A percentile compares a stretch with the other conserved stretches of the same genome.
These are phyloP conservation scores for Drosophila lowei DNA, from an alignment of 1,140 invertebrate genomes.

Conservation along the genomic window DNA sequence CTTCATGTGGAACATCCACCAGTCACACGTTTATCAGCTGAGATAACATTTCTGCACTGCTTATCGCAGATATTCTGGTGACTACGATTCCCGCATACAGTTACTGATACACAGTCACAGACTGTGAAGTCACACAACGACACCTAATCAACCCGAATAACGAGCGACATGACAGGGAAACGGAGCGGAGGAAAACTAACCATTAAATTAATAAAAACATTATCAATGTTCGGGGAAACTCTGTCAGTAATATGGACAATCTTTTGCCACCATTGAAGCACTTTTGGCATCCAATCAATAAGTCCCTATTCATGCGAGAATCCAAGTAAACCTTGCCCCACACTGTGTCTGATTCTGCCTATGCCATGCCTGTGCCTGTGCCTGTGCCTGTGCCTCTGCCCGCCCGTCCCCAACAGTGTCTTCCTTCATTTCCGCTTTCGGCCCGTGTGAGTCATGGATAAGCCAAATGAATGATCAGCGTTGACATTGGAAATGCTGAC, in stretches of 20 bases:
- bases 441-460: slow-evolving; percentile 63
- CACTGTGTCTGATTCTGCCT: slow-evolving; percentile 1
- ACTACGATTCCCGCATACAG: slow-evolving; percentile 11
- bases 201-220: slow-evolving; percentile 37
- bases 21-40: slow-evolving; percentile 42
- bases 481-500: slow-evolving; percentile 75
- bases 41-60: slow-evolving; percentile 39
- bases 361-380: background rate
- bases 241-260: no score
- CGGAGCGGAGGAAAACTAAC: background rate
- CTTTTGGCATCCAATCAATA: slow-evolving; percentile 39
- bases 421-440: slow-evolving; percentile 56
- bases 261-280: slow-evolving; percentile 3
- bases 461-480: slow-evolving; percentile 68
- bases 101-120: no score
- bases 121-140: slow-evolving; percentile 10
- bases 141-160: slow-evolving; percentile 18
- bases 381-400: no score
- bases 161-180: slow-evolving; percentile 25
- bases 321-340: slow-evolving; percentile 19
- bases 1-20: slow-evolving; percentile 29
- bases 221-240: slow-evolving; percentile 1
- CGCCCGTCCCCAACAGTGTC: background rate
- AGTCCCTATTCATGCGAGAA: slow-evolving; percentile 2
- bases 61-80: slow-evolving; percentile 37